A percentile compares a stretch with the other conserved stretches of the same genome.
Evolutionary conservation across 2,888 invertebrate genomes (phyloP).

Genomic region (Ophion slaviceki): DNA sequence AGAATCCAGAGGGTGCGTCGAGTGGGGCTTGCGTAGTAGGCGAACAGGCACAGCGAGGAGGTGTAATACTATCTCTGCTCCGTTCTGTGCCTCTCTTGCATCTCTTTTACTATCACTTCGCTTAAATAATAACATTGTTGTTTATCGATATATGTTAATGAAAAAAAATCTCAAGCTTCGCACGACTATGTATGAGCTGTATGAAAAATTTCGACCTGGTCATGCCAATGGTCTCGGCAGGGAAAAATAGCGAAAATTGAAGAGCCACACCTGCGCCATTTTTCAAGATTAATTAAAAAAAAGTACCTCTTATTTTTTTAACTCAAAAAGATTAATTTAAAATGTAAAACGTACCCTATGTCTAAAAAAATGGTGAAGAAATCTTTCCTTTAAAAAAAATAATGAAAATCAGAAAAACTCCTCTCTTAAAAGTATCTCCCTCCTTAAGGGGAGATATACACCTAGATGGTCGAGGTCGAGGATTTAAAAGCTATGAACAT

Average conservation of each 20-base stretch:
- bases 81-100: background rate
- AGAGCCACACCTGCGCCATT: background rate
- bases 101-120: background rate
- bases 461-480: too few relatives aligned
- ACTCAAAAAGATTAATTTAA: too few relatives aligned
- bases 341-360: too few relatives aligned
- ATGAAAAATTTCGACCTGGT: background rate
- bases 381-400: too few relatives aligned
- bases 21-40: slow-evolving; percentile 78
- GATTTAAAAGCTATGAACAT: too few relatives aligned
- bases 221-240: background rate
- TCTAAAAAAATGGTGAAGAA: too few relatives aligned
- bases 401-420: too few relatives aligned
- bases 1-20: slow-evolving; percentile 80
- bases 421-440: too few relatives aligned
- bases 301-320: too few relatives aligned
- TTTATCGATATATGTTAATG: background rate
- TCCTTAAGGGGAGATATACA: too few relatives aligned
- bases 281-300: too few relatives aligned
- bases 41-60: slow-evolving; percentile 68
- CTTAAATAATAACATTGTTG: background rate
- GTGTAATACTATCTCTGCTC: slow-evolving; percentile 19
- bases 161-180: background rate
- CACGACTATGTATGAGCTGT: background rate
- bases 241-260: background rate